Evolutionary conservation across 2,797 vertebrate genomes (phyloP).

Genomic region (Philypnodon macrostomus): DNA sequence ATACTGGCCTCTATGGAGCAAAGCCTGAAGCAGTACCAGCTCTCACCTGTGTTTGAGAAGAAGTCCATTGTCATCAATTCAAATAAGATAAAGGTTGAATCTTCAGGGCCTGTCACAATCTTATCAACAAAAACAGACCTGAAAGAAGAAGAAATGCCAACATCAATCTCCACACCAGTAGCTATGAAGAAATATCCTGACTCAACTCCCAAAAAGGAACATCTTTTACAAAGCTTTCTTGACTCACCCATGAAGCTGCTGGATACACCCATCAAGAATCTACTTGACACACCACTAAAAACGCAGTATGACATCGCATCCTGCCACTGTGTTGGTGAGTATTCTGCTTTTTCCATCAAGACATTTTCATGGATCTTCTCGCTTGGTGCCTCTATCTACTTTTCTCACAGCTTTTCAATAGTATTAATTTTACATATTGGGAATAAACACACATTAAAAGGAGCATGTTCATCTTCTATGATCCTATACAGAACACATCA

Average conservation of each 20-base stretch:
- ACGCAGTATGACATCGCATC: slow-evolving; percentile 97
- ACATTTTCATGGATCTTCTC: too few species aligned
- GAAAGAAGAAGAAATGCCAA: slow-evolving; percentile 70
- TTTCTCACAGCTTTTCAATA: too few species aligned
- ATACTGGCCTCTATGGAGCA: slow-evolving; percentile 96
- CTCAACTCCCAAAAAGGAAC: slow-evolving; percentile 88
- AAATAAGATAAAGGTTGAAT: slow-evolving; percentile 89
- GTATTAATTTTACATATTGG: too few species aligned
- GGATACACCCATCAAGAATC: slow-evolving; percentile 91
- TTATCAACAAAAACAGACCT: slow-evolving; percentile 81
- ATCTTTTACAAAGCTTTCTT: slow-evolving; percentile 87
- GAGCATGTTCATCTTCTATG: too few species aligned
- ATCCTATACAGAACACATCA: slow-evolving; percentile 99
- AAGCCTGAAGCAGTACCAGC: slow-evolving; percentile 89
- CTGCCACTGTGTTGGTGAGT: slow-evolving; percentile 97
- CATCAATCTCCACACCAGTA: slow-evolving; percentile 32
- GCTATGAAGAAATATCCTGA: slow-evolving; percentile 74
- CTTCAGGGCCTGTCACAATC: slow-evolving; percentile 85
- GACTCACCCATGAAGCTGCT: slow-evolving; percentile 93
- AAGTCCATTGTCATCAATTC: slow-evolving; percentile 84
- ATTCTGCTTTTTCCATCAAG: too few species aligned
- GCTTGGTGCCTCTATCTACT: too few species aligned
- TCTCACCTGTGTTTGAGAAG: slow-evolving; percentile 88
- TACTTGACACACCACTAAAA: slow-evolving; percentile 93
- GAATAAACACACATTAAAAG: too few species aligned